A percentile compares a stretch with the other conserved stretches of the same genome.
These are phyloP conservation scores for Drosophila navojoa DNA, from an alignment of 1,140 invertebrate species.

Conservation along the genomic window DNA sequence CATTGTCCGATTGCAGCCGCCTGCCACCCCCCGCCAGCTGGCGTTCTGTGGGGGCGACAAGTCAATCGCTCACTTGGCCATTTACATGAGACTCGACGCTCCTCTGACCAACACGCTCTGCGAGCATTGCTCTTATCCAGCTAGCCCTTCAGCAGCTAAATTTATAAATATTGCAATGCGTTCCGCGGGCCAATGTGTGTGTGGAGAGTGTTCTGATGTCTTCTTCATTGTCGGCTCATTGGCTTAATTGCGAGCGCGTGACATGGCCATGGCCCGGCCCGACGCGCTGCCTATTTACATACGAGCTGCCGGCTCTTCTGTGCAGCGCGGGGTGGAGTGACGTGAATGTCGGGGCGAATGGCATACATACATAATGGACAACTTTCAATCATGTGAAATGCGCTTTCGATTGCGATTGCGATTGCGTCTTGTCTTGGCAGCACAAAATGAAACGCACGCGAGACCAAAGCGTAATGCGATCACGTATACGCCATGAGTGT, in stretches of 20 bases:
- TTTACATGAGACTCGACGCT: background rate
- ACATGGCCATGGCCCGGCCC: background rate
- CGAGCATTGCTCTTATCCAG: background rate
- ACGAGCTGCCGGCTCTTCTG: background rate
- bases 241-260: slow-evolving; percentile 21
- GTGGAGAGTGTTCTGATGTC: background rate
- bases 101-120: background rate
- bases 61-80: background rate
- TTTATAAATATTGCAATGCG: background rate
- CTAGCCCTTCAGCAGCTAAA: background rate
- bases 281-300: background rate
- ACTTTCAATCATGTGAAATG: slow-evolving; percentile 73
- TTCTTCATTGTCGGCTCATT: slow-evolving; percentile 41
- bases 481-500: slow-evolving; percentile 64
- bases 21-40: too few relatives aligned
- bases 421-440: slow-evolving; percentile 43
- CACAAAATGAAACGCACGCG: slow-evolving; percentile 57
- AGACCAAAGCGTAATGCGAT: slow-evolving; percentile 41
- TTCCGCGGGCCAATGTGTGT: background rate
- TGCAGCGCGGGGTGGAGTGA: background rate
- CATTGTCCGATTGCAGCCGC: too few relatives aligned
- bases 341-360: slow-evolving; percentile 36
- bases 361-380: slow-evolving; percentile 43
- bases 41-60: too few relatives aligned
- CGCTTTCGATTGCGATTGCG: slow-evolving; percentile 72